Percentiles rank a stretch among this genome's conserved stretches.
These are phyloP conservation scores for Aphrocallistes beatrix DNA, from an alignment of 37 sponge, comb jelly and placozoan genomes.

Conservation along the genomic window DNA sequence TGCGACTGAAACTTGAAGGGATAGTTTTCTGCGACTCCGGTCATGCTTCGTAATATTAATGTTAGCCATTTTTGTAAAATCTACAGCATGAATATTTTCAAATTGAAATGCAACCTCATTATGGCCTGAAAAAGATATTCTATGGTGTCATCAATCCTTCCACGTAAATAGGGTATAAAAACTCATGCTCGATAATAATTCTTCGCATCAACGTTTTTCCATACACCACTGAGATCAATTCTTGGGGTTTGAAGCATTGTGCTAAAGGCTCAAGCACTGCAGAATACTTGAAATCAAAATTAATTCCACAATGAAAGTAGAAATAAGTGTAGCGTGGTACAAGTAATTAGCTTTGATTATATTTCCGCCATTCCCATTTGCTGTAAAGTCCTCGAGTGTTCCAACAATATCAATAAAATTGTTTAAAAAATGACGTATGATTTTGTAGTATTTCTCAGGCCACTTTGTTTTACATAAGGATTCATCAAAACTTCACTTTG, in stretches of 20 bases:
- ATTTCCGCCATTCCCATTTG: no score
- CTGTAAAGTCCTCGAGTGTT: background rate
- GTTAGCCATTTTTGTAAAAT: background rate
- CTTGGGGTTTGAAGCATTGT: conserved; percentile 13
- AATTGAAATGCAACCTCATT: background rate
- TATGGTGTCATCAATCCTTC: conserved; percentile 11
- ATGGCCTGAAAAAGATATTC: conserved; percentile 1
- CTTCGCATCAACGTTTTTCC: background rate
- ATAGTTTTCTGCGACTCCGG: background rate
- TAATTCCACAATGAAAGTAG: background rate
- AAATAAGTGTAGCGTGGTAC: background rate
- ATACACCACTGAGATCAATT: conserved; percentile 19
- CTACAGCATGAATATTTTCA: background rate
- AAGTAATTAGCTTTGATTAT: no score
- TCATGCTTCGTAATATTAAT: no score
- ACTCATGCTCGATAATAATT: background rate
- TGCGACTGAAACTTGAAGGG: background rate
- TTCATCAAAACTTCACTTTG: background rate
- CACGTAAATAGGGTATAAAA: conserved; percentile 5
- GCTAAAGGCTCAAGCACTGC: background rate
- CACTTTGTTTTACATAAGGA: background rate
- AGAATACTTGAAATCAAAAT: background rate
- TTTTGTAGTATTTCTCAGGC: background rate
- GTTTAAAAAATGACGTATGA: background rate
- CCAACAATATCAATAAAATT: background rate